phyloP scores from a whole-genome alignment of 2,888 invertebrate species.

The Campaea margaritaria region DNA sequence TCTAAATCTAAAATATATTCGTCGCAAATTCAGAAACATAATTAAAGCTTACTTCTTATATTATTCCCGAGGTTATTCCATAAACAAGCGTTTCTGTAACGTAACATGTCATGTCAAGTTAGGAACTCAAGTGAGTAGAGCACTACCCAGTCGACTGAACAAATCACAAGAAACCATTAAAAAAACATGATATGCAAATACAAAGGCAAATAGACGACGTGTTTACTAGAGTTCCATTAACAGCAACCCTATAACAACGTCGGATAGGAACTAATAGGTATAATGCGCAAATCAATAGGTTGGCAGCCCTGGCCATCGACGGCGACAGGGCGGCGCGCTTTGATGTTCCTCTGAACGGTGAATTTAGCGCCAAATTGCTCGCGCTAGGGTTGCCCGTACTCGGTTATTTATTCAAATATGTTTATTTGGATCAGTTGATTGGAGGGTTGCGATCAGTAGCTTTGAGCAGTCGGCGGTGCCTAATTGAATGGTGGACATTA shows the following conservation, averaged over 20 bases:
- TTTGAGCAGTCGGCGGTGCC: constrained; percentile 35
- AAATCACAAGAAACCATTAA: constrained; percentile 2
- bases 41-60: too few relatives aligned
- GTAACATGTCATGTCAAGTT: too few relatives aligned
- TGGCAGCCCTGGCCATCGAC: constrained; percentile 20
- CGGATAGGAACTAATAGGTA: constrained; percentile 26
- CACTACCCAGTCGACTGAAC: constrained; percentile 3
- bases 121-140: neutral
- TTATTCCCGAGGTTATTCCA: neutral
- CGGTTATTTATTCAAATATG: constrained; percentile 70
- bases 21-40: too few relatives aligned
- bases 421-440: constrained; percentile 69
- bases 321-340: constrained; percentile 51
- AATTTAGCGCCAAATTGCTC: constrained; percentile 71
- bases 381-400: constrained; percentile 54
- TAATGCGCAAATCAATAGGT: constrained; percentile 36
- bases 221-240: constrained; percentile 26
- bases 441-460: constrained; percentile 46
- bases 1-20: too few relatives aligned
- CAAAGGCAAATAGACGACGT: neutral
- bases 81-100: neutral
- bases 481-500: constrained; percentile 25
- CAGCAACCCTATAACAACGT: constrained; percentile 3
- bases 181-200: constrained; percentile 13
- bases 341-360: constrained; percentile 59